These are phyloP conservation scores for Epizoanthus rinbou DNA, from an alignment of 92 coral and sea anemone genomes.

Conservation along the genomic window DNA sequence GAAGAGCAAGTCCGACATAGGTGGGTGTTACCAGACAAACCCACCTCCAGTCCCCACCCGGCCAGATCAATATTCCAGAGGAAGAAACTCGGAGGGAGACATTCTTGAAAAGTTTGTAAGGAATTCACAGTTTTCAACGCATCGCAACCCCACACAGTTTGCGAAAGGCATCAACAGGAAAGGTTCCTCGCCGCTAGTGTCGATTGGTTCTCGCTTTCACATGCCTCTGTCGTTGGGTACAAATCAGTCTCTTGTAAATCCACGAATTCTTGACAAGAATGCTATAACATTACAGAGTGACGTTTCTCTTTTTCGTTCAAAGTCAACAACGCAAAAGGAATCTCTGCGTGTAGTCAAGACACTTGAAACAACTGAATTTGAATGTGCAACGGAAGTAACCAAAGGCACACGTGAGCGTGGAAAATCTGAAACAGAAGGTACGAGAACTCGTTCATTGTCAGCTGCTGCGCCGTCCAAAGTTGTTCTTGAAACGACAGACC, in stretches of 20 bases:
- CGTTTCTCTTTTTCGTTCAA: neutral
- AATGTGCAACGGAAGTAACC: neutral
- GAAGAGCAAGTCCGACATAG: constrained; percentile 37
- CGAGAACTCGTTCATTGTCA: constrained; percentile 5
- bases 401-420: neutral
- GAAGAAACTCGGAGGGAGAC: constrained; percentile 30
- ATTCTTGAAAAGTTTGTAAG: constrained; percentile 10
- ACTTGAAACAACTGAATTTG: neutral
- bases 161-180: constrained; percentile 17
- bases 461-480: neutral
- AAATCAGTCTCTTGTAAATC: neutral
- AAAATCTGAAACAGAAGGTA: neutral
- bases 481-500: constrained; percentile 30
- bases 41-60: constrained; percentile 38
- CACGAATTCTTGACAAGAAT: neutral
- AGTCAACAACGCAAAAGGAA: neutral
- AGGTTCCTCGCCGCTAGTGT: constrained; percentile 1
- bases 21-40: neutral
- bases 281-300: constrained; percentile 24
- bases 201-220: neutral
- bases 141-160: constrained; percentile 20
- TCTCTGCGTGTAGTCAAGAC: neutral
- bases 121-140: constrained; percentile 3
- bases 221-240: neutral
- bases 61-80: neutral